Conservation (phyloP, 1,140 invertebrate species). For the Popillia japonica region DNA sequence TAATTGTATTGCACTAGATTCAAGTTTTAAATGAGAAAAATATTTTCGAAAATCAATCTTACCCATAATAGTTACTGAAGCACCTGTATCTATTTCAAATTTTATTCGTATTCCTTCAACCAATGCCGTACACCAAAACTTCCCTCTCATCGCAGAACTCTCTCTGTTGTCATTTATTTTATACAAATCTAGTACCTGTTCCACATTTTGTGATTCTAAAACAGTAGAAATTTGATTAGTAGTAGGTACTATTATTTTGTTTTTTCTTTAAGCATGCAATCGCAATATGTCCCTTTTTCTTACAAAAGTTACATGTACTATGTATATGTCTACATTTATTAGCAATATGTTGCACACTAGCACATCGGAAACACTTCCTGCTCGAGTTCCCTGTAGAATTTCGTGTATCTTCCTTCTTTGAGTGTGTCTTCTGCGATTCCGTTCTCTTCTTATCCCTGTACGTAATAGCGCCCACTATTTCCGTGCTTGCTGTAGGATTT, state of each 20-base stretch:
- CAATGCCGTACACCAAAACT: slow-evolving; percentile 29
- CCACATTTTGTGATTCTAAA: neutral
- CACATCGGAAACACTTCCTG: slow-evolving; percentile 3
- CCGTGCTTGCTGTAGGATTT: neutral
- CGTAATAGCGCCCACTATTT: neutral
- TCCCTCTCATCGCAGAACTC: neutral
- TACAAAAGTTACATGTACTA: slow-evolving; percentile 29
- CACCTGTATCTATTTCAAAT: slow-evolving; percentile 40
- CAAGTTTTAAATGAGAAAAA: slow-evolving; percentile 8
- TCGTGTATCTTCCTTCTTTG: neutral
- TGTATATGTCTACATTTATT: slow-evolving; percentile 32
- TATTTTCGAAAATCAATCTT: slow-evolving; percentile 5
- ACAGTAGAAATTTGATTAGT: slow-evolving; percentile 18
- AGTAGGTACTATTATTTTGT: neutral
- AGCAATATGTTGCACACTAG: neutral
- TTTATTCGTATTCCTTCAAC: slow-evolving; percentile 11
- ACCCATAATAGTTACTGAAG: slow-evolving; percentile 31
- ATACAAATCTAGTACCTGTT: neutral
- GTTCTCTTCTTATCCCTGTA: neutral
- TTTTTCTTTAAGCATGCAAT: slow-evolving; percentile 21
- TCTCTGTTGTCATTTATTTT: neutral
- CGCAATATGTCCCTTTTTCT: slow-evolving; percentile 7
- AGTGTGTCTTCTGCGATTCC: neutral
- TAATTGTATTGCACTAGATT: neutral
- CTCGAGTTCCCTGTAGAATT: no score